These are phyloP conservation scores for Dasysyrphus albostriatus DNA, from an alignment of 2,888 invertebrate species.

Conservation along the genomic window DNA sequence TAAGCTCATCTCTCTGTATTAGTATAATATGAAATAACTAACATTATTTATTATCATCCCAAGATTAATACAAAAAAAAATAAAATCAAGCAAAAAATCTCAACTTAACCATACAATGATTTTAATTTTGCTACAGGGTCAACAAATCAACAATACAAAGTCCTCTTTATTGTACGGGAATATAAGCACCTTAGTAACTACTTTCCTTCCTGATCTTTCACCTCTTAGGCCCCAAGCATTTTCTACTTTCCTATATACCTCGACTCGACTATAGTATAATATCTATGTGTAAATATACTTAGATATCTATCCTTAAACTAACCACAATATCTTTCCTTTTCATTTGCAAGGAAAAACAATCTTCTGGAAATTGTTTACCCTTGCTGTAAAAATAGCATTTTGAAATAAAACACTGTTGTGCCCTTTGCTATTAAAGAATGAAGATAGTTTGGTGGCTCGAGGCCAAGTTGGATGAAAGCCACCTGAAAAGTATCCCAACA, in stretches of 20 bases:
- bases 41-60: slow-evolving; percentile 25
- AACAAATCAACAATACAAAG: slow-evolving; percentile 34
- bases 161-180: slow-evolving; percentile 33
- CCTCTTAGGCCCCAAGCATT: not conserved
- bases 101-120: slow-evolving; percentile 14
- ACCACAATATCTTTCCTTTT: not conserved
- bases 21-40: not conserved
- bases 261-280: no score
- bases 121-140: slow-evolving; percentile 19
- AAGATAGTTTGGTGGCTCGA: slow-evolving; percentile 29
- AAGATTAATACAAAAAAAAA: slow-evolving; percentile 7
- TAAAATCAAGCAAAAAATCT: not conserved
- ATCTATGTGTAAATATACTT: not conserved
- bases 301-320: not conserved
- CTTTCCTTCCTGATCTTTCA: slow-evolving; percentile 25
- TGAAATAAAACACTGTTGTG: slow-evolving; percentile 23
- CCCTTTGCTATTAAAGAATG: slow-evolving; percentile 32
- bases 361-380: slow-evolving; percentile 37
- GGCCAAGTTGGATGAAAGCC: slow-evolving; percentile 43
- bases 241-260: not conserved
- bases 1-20: not conserved
- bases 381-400: slow-evolving; percentile 28
- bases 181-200: slow-evolving; percentile 30
- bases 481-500: slow-evolving; percentile 34
- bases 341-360: slow-evolving; percentile 35